Evolutionary conservation across 1,140 invertebrate genomes (phyloP), one percentile per base, ranked within the genome.

Genomic region (Drosophila funebris): DNA sequence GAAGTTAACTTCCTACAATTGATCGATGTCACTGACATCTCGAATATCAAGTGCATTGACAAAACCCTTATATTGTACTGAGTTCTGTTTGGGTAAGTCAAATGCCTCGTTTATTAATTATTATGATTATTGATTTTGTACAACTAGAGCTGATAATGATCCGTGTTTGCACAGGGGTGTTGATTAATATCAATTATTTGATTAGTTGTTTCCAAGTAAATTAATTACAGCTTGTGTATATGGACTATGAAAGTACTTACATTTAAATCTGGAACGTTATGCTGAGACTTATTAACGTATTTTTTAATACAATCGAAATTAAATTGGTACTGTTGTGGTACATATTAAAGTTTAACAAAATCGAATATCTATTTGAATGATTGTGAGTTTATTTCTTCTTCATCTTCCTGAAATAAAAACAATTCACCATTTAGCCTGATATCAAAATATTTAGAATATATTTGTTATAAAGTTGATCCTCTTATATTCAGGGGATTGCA

Each of bases 101-200:
- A 53, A 33, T 48, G 31, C 62, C 62, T 48, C 44, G 36, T 39
- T 44, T 52, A 39, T 60, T 63, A 72, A 85, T 82, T 77, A 87
- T 82, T 82, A 75, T 60, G 56, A 87, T 76, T 85, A 87, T 87
- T 78, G 70, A 71, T 57, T 31, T 53, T 13, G 46, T 52, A 31
- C 37, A 52, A 54, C 52, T 44, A 29, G 70, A 71, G 36, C 44
- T 36, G 46, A 22, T 33, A 46, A 39, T 39, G 46, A 75, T 63
- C 60, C 14, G 31, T 16, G 43, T 62, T 78, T 36, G 60, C 70
- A 66, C 66, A 43, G 57, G 58, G 52, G 70, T 62, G 71, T 73
- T 82, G 74, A 82, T 87, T 82, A 78, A 78, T 72, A 58, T 73
- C 75, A 82, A 82, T 78, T 78, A 87, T 60, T 63, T 88, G 74